Conservation (phyloP, 2,113 vertebrate genomes). For the Girardinichthys multiradiatus region DNA sequence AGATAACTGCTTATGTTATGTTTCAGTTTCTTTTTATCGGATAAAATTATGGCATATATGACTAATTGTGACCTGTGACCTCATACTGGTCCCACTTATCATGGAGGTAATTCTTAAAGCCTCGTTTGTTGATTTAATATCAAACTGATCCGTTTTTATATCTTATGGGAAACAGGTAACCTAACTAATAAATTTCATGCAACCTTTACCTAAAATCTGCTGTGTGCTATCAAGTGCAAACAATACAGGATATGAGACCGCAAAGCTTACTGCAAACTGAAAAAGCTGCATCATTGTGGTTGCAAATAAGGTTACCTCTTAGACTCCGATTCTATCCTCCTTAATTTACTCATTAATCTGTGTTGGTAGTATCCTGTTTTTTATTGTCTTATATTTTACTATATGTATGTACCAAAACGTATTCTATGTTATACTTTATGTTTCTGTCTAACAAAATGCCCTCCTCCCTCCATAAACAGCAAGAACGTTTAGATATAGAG, state of each 20-base stretch:
- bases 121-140: no score
- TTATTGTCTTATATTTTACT: no score
- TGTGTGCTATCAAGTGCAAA: not conserved
- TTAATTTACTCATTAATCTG: not conserved
- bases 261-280: not conserved
- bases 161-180: not conserved
- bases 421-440: not conserved
- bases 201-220: not conserved
- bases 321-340: not conserved
- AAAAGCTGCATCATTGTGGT: constrained; percentile 2
- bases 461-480: constrained; percentile 77
- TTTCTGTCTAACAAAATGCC: not conserved
- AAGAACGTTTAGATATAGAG: constrained; percentile 98
- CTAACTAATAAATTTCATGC: no score
- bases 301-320: constrained; percentile 18
- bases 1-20: not conserved
- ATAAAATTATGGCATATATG: not conserved
- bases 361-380: not conserved
- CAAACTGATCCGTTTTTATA: not conserved
- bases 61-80: no score
- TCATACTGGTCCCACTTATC: no score
- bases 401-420: not conserved
- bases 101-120: no score
- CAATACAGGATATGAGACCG: not conserved
- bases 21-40: not conserved